Evolutionary conservation across 64 coral and sea anemone species (phyloP).

Genomic region (Hydrozoanthus tunicans): DNA sequence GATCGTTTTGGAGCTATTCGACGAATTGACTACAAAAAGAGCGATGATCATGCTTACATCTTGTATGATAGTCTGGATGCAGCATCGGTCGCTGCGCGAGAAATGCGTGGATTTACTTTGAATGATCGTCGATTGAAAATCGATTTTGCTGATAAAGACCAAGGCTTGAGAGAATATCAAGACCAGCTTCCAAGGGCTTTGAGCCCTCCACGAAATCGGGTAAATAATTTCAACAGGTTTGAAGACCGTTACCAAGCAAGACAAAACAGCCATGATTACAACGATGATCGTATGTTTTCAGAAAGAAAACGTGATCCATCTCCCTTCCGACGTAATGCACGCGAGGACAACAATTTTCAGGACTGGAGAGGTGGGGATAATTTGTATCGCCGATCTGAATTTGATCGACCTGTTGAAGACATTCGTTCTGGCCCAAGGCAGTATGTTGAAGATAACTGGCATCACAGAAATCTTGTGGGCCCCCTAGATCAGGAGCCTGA

Average conservation of each 20-base stretch:
- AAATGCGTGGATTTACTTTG: constrained; percentile 99
- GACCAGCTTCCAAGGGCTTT: constrained; percentile 70
- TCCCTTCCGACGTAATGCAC: constrained; percentile 62
- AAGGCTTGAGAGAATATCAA: constrained; percentile 88
- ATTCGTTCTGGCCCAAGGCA: constrained; percentile 61
- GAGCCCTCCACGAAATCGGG: constrained; percentile 73
- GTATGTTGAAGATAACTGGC: constrained; percentile 70
- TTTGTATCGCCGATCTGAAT: constrained; percentile 58
- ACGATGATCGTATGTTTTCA: constrained; percentile 65
- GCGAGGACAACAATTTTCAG: constrained; percentile 69
- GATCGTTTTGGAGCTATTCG: constrained; percentile 99
- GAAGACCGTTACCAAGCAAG: constrained; percentile 67
- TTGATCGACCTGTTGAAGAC: constrained; percentile 77
- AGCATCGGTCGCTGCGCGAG: constrained; percentile 97
- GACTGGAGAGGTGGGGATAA: constrained; percentile 86
- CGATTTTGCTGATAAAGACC: constrained; percentile 99
- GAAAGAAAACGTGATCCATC: constrained; percentile 81
- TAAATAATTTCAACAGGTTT: constrained; percentile 73
- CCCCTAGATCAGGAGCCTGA: constrained; percentile 69
- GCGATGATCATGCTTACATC: constrained; percentile 98
- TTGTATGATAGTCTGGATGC: constrained; percentile 99
- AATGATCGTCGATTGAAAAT: constrained; percentile 93
- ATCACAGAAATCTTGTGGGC: constrained; percentile 56
- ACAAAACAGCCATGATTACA: constrained; percentile 68
- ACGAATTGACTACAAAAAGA: constrained; percentile 95